Evolutionary conservation across 1,140 invertebrate genomes (phyloP), one percentile per base, ranked within the genome.

Genomic region (Zeugodacus cucurbitae): DNA sequence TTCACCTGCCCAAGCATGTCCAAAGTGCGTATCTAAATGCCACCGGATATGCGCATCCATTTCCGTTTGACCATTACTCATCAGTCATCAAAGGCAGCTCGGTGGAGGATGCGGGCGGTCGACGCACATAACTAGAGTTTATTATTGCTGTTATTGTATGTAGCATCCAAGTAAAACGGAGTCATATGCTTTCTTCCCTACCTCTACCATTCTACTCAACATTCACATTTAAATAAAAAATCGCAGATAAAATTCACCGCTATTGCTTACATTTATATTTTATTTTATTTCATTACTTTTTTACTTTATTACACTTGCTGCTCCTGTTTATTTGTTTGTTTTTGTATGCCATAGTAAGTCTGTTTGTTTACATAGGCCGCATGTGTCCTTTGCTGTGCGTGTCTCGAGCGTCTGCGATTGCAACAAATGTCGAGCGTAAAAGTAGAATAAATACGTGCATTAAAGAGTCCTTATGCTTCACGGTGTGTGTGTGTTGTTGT

Each of bases 271-370:
- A 82, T 82, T n/a, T n/a, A n/a, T n/a, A n/a, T n/a, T n/a, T n/a
- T n/a, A n/a, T n/a, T 82, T 82, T 82, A 82, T 48, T 48, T 82
- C 37, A 74, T 74, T 74, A 26, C 70, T 20, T 74, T 74, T 70
- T 41, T 74, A n/a, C 34, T 74, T 74, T 74, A 74, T 74, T 74
- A 74, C n/a, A 74, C 70, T 48, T 20, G 4, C 26, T 34, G n/a
- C 44, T 41, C n/a, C 41, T 48, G 74, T 26, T 82, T 82, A 82
- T 82, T 82, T 54, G 1, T 41, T 14, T 26, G 74, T 34, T 82
- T 54, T 48, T 82, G 8, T 70, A 32, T 62, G 14, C 14, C 14
- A 11, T 32, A 34, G 5, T 17, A 26, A 2, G n/a, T n/a, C 17
- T 34, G 64, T 70, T 70, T 29, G 64, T 70, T 70, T 32, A 26